A percentile compares a stretch with the other conserved stretches of the same genome.
These are phyloP conservation scores for Coelopa frigida DNA, from an alignment of 1,140 invertebrate genomes.

Conservation along the genomic window DNA sequence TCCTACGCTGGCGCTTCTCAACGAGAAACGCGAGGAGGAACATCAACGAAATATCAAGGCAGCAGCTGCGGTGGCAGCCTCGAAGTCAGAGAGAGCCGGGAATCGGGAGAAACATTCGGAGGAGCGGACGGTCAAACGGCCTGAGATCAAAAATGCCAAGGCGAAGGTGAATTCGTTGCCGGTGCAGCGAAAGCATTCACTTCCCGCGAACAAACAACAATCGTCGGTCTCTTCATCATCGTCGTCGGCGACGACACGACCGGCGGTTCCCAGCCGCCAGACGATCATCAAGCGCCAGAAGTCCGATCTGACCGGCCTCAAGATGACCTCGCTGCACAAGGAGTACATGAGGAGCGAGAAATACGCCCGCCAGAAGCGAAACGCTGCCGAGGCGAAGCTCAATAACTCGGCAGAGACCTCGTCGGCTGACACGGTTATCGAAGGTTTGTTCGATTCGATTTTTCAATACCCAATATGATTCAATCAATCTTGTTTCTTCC, in stretches of 20 bases:
- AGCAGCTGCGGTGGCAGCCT: constrained; percentile 14
- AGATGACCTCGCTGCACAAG: constrained; percentile 46
- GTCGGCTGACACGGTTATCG: constrained; percentile 20
- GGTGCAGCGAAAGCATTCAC: constrained; percentile 12
- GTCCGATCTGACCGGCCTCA: constrained; percentile 53
- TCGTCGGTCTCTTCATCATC: constrained; percentile 3
- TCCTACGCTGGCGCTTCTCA: constrained; percentile 51
- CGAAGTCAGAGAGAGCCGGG: too few relatives aligned
- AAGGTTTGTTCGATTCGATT: constrained; percentile 9
- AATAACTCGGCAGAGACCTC: constrained; percentile 8
- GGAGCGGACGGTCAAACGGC: constrained; percentile 15
- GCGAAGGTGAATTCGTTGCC: constrained; percentile 41
- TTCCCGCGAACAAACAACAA: constrained; percentile 7
- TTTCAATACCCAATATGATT: not conserved
- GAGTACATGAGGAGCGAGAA: constrained; percentile 43
- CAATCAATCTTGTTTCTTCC: too few relatives aligned
- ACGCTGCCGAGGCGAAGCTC: not conserved
- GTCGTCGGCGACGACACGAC: constrained; percentile 6
- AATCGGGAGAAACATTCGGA: not conserved
- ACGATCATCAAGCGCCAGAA: constrained; percentile 51
- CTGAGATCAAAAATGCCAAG: constrained; percentile 43
- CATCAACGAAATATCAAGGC: constrained; percentile 7
- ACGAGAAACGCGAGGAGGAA: constrained; percentile 35
- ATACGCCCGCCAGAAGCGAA: constrained; percentile 30
- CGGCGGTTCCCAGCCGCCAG: constrained; percentile 14